Percentiles rank a stretch among this genome's conserved stretches.
Conservation (phyloP, 2,888 invertebrate genomes). For the Pterobdella sp. region DNA sequence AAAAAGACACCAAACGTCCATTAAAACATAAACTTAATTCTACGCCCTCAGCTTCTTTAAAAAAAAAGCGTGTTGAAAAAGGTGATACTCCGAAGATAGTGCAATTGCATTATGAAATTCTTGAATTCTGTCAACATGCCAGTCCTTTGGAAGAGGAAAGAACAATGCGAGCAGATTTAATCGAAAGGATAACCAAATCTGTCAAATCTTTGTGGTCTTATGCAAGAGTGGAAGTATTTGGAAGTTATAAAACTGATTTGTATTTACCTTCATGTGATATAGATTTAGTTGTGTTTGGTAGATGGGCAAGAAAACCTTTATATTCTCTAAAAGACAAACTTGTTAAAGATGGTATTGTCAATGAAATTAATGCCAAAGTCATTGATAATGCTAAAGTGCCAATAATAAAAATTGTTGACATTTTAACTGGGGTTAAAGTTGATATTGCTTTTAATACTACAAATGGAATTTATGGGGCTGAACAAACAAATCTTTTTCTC, state of each 20-base stretch:
- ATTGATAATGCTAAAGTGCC: slow-evolving; percentile 96
- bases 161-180: slow-evolving; percentile 34
- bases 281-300: slow-evolving; percentile 65
- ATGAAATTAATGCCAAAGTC: slow-evolving; percentile 73
- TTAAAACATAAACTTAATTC: not conserved
- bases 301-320: slow-evolving; percentile 83
- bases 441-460: slow-evolving; percentile 99
- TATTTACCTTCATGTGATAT: slow-evolving; percentile 88
- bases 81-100: slow-evolving; percentile 12
- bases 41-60: not conserved
- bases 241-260: slow-evolving; percentile 90
- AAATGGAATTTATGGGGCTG: slow-evolving; percentile 91
- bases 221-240: slow-evolving; percentile 78
- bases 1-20: not conserved
- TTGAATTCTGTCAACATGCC: slow-evolving; percentile 34
- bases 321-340: slow-evolving; percentile 83
- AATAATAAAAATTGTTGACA: slow-evolving; percentile 91
- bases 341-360: slow-evolving; percentile 78
- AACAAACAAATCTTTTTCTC: slow-evolving; percentile 62
- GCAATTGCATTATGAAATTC: slow-evolving; percentile 37
- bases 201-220: slow-evolving; percentile 35
- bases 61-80: slow-evolving; percentile 1
- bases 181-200: slow-evolving; percentile 30
- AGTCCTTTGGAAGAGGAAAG: slow-evolving; percentile 35
- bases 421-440: slow-evolving; percentile 73